Percentiles rank a stretch among this genome's conserved stretches.
phyloP scores from a whole-genome alignment of 2,113 vertebrate species.

The Callocephalon fimbriatum region DNA sequence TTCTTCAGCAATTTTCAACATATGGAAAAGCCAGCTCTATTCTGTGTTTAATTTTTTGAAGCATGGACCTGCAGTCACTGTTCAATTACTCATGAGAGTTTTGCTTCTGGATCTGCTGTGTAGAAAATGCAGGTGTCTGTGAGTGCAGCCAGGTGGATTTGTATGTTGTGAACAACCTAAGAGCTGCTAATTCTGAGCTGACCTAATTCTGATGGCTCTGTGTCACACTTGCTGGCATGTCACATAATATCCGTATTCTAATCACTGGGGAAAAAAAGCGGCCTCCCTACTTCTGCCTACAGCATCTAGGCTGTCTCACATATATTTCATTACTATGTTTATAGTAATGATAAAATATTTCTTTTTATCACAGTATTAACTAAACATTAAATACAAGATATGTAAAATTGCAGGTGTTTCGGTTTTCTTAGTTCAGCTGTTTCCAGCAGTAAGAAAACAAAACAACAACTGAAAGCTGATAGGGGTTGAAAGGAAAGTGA shows the following conservation, averaged over 20 bases:
- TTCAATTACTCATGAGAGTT: neutral
- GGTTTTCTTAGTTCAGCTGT: neutral
- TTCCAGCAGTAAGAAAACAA: neutral
- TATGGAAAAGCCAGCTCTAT: neutral
- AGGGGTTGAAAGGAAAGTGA: neutral
- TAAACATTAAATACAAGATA: neutral
- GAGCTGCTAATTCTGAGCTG: slow-evolving; percentile 4
- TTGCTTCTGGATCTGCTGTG: neutral
- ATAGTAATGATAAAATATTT: neutral
- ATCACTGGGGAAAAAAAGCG: neutral
- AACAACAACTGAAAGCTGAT: neutral
- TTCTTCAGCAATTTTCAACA: neutral
- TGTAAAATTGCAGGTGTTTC: rapidly evolving
- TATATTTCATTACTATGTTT: neutral
- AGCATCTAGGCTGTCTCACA: neutral
- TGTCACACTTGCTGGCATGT: neutral
- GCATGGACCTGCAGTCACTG: neutral
- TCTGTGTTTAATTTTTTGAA: neutral
- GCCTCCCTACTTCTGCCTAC: neutral
- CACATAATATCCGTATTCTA: neutral
- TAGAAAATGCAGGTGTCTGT: neutral
- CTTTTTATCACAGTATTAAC: neutral
- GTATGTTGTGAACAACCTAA: neutral
- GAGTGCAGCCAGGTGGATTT: neutral
- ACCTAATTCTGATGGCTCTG: neutral